Base-by-base conservation (phyloP, 2,888 invertebrate genomes). In the Nemoura dubitans region DNA sequence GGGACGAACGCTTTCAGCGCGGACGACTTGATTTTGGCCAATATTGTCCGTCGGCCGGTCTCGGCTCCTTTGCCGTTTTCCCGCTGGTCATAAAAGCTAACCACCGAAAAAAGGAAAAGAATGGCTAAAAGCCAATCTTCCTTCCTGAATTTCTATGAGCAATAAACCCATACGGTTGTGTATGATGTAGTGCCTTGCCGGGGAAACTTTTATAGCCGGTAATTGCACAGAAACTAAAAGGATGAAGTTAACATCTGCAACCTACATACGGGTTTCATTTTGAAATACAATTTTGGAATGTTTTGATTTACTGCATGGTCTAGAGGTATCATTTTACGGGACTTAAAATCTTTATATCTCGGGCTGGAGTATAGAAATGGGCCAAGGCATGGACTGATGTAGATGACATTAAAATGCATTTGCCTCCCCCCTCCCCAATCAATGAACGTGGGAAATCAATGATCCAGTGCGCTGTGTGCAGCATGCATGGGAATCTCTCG, bases 401-500 rank as follows among this genome's bases (percentile, higher is more conserved):
- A 21, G 59, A 59, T 59, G 21, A 59, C 59, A 21, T 59, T 21
- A 59, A 59, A 59, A 59, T 2, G 36, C 36, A 36, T 36, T 36
- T 36, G 10, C 3, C 3, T 10, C 10, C 10, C 5, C 36, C 36
- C 36, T 10, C 36, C 5, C 2, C 59, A 59, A 59, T 59, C 14
- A 16, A 59, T 59, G 59, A 21, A 59, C 59, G 59, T 59, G 59
- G 59, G 59, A 59, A 59, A 59, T 59, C 59, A 59, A 59, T 59
- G 59, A 59, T 59, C 14, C 16, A 59, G 10, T 36, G n/a, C n/a
- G 27, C 81, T 16, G 14, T 36, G 36, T 36, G 36, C n/a, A 80
- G 29, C 81, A 81, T 29, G 27, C 81, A 81, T 29, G 81, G 29
- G 29, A 81, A 81, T 81, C 81, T 29, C 21, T 81, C 59, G 59